Percentiles rank a stretch among this genome's conserved stretches.
These are phyloP conservation scores for Lipotes vexillifer DNA, from an alignment of 2,113 vertebrate genomes.

Conservation along the genomic window DNA sequence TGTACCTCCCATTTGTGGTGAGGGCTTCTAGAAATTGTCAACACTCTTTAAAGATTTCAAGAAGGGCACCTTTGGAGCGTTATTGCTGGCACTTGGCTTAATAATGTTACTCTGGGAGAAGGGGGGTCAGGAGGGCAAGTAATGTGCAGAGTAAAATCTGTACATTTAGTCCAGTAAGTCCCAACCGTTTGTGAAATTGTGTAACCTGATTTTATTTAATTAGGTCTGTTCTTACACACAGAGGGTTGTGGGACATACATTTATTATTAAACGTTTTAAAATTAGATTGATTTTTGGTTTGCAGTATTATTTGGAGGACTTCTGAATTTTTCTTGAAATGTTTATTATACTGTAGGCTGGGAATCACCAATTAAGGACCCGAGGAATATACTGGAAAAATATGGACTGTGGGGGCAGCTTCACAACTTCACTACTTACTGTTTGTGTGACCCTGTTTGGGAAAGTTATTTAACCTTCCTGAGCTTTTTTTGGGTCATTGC, in stretches of 20 bases:
- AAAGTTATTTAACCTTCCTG: background rate
- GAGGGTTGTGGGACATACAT: background rate
- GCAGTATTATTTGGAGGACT: background rate
- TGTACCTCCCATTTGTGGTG: background rate
- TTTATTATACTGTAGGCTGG: background rate
- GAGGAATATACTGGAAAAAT: background rate
- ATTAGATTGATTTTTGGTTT: background rate
- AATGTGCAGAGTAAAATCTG: background rate
- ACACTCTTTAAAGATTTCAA: background rate
- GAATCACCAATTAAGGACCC: background rate
- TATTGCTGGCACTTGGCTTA: background rate
- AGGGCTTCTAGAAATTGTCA: slow-evolving; percentile 16
- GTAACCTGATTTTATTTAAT: background rate
- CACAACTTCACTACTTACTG: background rate
- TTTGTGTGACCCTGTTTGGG: background rate
- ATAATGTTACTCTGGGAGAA: background rate
- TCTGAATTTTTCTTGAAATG: background rate
- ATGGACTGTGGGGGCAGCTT: background rate
- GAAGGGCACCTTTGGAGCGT: background rate
- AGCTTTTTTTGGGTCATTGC: background rate
- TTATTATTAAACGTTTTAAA: background rate
- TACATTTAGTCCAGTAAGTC: background rate
- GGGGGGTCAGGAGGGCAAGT: accelerated
- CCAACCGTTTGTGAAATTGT: background rate
- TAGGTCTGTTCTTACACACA: background rate